These are phyloP conservation scores for Parnassius orleans DNA, from an alignment of 2,888 invertebrate genomes.

Conservation along the genomic window DNA sequence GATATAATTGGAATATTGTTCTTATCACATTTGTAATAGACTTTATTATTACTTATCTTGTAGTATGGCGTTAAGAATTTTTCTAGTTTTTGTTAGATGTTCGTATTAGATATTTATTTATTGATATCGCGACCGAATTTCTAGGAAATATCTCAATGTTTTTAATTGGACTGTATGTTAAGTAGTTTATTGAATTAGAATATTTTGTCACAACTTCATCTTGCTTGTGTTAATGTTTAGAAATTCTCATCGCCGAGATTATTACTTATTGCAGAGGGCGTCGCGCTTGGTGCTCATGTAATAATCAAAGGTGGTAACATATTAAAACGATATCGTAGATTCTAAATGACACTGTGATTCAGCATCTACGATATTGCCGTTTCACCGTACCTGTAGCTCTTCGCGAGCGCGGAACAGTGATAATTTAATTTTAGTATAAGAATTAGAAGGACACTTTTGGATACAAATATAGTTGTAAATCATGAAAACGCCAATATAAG, in stretches of 20 bases:
- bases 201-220: not conserved
- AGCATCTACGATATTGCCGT: too few relatives aligned
- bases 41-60: too few relatives aligned
- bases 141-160: not conserved
- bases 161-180: not conserved
- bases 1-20: too few relatives aligned
- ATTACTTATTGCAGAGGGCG: not conserved
- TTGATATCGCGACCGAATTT: not conserved
- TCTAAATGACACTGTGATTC: too few relatives aligned
- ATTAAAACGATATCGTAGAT: too few relatives aligned
- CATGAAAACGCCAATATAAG: conserved; percentile 62
- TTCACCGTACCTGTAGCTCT: too few relatives aligned
- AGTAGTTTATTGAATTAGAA: not conserved
- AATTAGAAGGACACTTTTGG: conserved; percentile 58
- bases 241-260: not conserved
- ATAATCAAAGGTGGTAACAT: too few relatives aligned
- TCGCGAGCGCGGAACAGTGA: conserved; percentile 37
- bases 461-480: conserved; percentile 68
- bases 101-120: not conserved
- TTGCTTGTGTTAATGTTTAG: not conserved
- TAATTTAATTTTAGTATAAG: conserved; percentile 58
- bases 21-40: too few relatives aligned
- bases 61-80: too few relatives aligned
- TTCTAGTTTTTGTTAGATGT: too few relatives aligned
- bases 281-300: not conserved